Conservation (phyloP, 2,888 invertebrate species). For the Ypsolopha sequella region DNA sequence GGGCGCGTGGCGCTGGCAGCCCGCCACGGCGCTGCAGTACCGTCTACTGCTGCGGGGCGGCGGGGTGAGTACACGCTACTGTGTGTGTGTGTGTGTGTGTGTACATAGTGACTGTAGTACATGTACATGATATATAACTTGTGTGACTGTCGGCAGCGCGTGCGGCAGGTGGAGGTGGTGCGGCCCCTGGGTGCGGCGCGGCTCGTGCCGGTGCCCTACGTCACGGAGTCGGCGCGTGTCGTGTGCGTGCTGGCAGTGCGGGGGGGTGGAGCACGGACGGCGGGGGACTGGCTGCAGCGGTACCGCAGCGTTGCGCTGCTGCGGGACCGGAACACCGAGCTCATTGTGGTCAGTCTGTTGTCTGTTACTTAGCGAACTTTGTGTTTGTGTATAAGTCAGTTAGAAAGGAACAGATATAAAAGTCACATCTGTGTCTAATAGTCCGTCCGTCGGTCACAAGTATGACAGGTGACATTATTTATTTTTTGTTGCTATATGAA, state of each 20-base stretch:
- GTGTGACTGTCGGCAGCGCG: slow-evolving; percentile 29
- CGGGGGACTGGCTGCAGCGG: slow-evolving; percentile 80
- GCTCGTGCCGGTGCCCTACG: slow-evolving; percentile 93
- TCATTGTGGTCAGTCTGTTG: slow-evolving; percentile 76
- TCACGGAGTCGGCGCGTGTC: slow-evolving; percentile 91
- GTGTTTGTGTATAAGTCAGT: too few species aligned
- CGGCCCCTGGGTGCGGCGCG: slow-evolving; percentile 91
- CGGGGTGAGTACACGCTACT: not conserved
- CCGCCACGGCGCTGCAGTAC: slow-evolving; percentile 37
- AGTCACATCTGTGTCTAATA: too few species aligned
- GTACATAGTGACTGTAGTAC: too few species aligned
- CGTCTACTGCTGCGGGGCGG: slow-evolving; percentile 24
- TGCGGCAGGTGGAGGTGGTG: slow-evolving; percentile 78
- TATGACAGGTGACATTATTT: too few species aligned
- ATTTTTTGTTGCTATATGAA: too few species aligned
- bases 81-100: too few species aligned
- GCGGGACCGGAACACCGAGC: slow-evolving; percentile 82
- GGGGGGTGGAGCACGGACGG: slow-evolving; percentile 75
- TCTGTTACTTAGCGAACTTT: too few species aligned
- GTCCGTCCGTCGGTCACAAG: too few species aligned
- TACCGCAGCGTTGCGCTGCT: slow-evolving; percentile 23
- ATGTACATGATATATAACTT: slow-evolving; percentile 5
- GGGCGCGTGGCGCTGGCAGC: slow-evolving; percentile 48
- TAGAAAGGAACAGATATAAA: too few species aligned
- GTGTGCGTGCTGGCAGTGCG: slow-evolving; percentile 79